Evolutionary conservation across 2,797 vertebrate genomes (phyloP), one percentile per base, ranked within the genome.

Genomic region (Arvicola amphibius): DNA sequence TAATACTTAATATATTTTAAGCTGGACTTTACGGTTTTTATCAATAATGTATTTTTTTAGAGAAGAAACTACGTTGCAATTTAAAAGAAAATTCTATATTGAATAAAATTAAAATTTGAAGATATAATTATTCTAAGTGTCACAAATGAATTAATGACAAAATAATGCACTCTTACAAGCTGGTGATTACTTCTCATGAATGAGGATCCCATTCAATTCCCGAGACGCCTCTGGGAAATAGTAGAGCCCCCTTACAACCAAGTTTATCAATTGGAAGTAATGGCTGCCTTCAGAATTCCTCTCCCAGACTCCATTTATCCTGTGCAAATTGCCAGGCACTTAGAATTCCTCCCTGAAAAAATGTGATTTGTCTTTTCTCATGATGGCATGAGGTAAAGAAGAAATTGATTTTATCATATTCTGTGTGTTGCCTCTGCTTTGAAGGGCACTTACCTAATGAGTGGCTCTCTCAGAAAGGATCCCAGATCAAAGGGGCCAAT

Each of bases 231-330:
- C 90, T 90, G 92, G 92, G 98, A 95, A 87, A 97, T 90, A 94
- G 80, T 93, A 94, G 12, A 92, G 69, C 81, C 76, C 97, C 83
- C 88, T 96, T 69, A 84, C 95, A 96, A 98, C 96, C 67, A 91
- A 98, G 96, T 94, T 98, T 53, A 97, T 96, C 53, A 96, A 95
- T 97, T 97, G 97, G 98, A 97, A 98, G 96, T 97, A 98, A 97
- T 11, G 81, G 95, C 79, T 97, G 91, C 79, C 86, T 89, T 77
- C 0, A 84, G 88, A 95, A 94, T n/a, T 91, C 79, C 63, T 83
- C 94, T 98, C 89, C 13, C 43, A 48, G 92, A n/a, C 92, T 95
- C 56, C 90, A 96, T 96, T 94, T 92, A 79, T 92, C 95, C 95
- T 95, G 40, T 94, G 56, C 78, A 96, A 97, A 92, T 77, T 95